Conservation (phyloP, 2,888 invertebrate species). For the Phymatocera aterrima region DNA sequence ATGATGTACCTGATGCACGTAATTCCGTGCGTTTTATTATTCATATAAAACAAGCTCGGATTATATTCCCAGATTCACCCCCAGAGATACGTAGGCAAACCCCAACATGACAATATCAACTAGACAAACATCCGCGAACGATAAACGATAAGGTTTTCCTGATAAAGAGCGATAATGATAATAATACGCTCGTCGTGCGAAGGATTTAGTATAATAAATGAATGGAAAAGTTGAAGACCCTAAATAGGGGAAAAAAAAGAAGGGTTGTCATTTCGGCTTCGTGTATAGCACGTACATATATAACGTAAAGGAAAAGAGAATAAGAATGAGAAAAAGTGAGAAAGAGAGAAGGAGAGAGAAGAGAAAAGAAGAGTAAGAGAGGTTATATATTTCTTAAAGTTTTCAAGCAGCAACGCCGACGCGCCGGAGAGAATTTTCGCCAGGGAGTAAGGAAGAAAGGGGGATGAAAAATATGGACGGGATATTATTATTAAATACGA, state of each 20-base stretch:
- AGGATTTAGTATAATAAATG: not conserved
- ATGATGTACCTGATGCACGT: no score
- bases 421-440: not conserved
- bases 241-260: conserved; percentile 74
- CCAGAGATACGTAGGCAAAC: no score
- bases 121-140: no score
- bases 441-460: conserved; percentile 29
- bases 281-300: not conserved
- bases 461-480: conserved; percentile 44
- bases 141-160: no score
- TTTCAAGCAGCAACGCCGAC: not conserved
- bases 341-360: no score
- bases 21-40: no score
- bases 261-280: conserved; percentile 68
- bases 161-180: no score
- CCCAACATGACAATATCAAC: no score
- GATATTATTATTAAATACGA: conserved; percentile 71
- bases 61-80: no score
- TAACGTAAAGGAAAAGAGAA: not conserved
- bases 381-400: conserved; percentile 11
- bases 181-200: no score
- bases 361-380: not conserved
- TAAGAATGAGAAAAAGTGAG: not conserved
- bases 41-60: no score
- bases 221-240: conserved; percentile 53